Base-by-base conservation (phyloP, 2,888 invertebrate genomes). In the Drosophila basisetae region DNA sequence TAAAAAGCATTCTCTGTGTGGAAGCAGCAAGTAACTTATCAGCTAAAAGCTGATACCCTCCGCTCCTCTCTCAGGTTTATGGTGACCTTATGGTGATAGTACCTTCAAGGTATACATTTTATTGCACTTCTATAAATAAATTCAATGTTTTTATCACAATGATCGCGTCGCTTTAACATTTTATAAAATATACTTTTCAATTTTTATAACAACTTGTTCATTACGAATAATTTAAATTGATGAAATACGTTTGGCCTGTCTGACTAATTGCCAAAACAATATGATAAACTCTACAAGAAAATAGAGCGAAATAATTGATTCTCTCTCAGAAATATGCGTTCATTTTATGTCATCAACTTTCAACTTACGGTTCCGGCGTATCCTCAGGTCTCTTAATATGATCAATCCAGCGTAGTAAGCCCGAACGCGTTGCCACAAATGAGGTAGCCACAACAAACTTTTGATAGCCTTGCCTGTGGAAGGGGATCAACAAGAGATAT, bases 341-440 rank as follows among this genome's bases (percentile, higher is more conserved):
- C 6, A 6, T 43, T 13, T 22, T 22, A 22, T 22, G 2, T 13
- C 13, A 10, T 28, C 18, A 7, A 39, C 7, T 39, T 35, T 30
- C 28, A n/a, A 80, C 95, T 95, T 94, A 97, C 97, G 96, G 95
- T 93, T 96, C 96, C 59, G 95, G 94, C 7, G 95, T 94, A 82
- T 95, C 95, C 0, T 95, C 94, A 7, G 94, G 92, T 59, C 92
- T 93, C 73, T 94, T 94, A 53, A 94, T 94, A 89, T 96, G 96
- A 92, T 98, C 97, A 39, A 96, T 96, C 97, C 98, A 98, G 86
- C 97, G 95, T 52, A 98, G 94, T 0, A 98, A 94, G 47, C 98
- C 98, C 91, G 97, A 98, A 84, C 98, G 95, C 0, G 98, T 98
- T 1, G 98, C 98, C 84, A 98, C 96, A 94, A 98, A 98, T 10